These are phyloP conservation scores for Leptinotarsa lineolata DNA, from an alignment of 1,140 invertebrate genomes.

Conservation along the genomic window DNA sequence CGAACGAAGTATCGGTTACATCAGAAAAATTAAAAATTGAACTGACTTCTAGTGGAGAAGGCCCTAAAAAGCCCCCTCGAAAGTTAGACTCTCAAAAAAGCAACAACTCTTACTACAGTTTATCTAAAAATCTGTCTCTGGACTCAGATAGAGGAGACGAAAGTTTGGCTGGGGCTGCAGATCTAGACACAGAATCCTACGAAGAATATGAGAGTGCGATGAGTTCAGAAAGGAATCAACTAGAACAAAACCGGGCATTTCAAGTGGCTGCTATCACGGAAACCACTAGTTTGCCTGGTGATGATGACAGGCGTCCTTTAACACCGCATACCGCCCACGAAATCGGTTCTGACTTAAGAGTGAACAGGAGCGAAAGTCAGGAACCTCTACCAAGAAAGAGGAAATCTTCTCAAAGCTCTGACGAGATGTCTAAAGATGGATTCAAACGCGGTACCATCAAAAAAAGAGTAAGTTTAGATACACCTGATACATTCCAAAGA, in stretches of 20 bases:
- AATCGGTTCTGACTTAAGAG: constrained; percentile 55
- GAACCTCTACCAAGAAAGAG: constrained; percentile 52
- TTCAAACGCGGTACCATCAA: constrained; percentile 41
- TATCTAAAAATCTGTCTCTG: constrained; percentile 52
- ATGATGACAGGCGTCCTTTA: constrained; percentile 46
- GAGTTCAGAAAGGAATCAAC: constrained; percentile 59
- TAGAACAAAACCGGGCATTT: constrained; percentile 51
- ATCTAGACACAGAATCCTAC: constrained; percentile 55
- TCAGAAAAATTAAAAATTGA: constrained; percentile 55
- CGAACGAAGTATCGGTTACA: constrained; percentile 64
- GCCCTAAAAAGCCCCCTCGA: constrained; percentile 56
- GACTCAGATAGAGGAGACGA: constrained; percentile 55
- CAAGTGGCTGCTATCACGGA: constrained; percentile 53
- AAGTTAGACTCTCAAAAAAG: constrained; percentile 63
- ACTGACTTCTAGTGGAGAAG: constrained; percentile 47
- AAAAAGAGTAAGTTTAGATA: constrained; percentile 49
- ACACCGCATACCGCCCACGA: constrained; percentile 54
- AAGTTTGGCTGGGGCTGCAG: constrained; percentile 55
- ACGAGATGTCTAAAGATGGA: constrained; percentile 55
- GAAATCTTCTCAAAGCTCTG: constrained; percentile 58
- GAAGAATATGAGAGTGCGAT: constrained; percentile 65
- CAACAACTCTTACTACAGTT: constrained; percentile 55
- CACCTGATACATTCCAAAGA: constrained; percentile 47
- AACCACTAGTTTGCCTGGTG: constrained; percentile 49
- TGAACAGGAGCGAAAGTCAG: constrained; percentile 54